A percentile compares a stretch with the other conserved stretches of the same genome.
Conservation (phyloP, 2,113 vertebrate species). For the Epinephelus cyanopodus region DNA sequence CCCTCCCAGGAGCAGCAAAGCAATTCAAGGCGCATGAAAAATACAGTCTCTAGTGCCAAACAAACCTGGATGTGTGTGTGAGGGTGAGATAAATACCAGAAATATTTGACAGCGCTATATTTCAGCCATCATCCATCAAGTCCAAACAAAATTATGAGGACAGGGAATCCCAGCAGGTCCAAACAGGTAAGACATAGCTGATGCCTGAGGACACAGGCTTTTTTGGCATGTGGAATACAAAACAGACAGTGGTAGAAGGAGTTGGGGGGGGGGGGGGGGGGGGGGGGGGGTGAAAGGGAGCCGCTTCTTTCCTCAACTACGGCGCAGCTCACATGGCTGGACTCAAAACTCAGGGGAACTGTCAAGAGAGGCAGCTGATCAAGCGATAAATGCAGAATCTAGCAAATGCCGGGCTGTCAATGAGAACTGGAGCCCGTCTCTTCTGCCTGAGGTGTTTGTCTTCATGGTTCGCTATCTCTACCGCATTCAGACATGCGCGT, state of each 20-base stretch:
- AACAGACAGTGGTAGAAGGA: slow-evolving; percentile 32
- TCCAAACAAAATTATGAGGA: slow-evolving; percentile 74
- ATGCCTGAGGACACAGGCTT: slow-evolving; percentile 54
- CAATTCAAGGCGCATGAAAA: slow-evolving; percentile 57
- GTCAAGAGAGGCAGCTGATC: slow-evolving; percentile 73
- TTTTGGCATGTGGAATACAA: slow-evolving; percentile 54
- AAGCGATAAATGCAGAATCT: slow-evolving; percentile 66
- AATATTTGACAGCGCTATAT: slow-evolving; percentile 72
- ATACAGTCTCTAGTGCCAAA: slow-evolving; percentile 61
- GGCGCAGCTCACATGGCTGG: slow-evolving; percentile 61
- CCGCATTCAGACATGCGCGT: slow-evolving; percentile 35
- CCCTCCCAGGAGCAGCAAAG: slow-evolving; percentile 45
- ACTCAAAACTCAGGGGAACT: slow-evolving; percentile 62
- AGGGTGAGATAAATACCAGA: slow-evolving; percentile 64
- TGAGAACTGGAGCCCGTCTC: slow-evolving; percentile 34
- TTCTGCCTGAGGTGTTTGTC: slow-evolving; percentile 65
- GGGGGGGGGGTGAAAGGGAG: background rate
- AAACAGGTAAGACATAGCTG: slow-evolving; percentile 69
- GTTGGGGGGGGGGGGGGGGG: background rate
- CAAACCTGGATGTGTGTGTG: slow-evolving; percentile 49
- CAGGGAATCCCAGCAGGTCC: slow-evolving; percentile 71
- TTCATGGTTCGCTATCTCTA: slow-evolving; percentile 61
- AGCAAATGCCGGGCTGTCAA: slow-evolving; percentile 47
- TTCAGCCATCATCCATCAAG: slow-evolving; percentile 73
- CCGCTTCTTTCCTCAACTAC: slow-evolving; percentile 8